Base-by-base conservation (phyloP, 1,140 invertebrate genomes). In the Listronotus oregonensis region DNA sequence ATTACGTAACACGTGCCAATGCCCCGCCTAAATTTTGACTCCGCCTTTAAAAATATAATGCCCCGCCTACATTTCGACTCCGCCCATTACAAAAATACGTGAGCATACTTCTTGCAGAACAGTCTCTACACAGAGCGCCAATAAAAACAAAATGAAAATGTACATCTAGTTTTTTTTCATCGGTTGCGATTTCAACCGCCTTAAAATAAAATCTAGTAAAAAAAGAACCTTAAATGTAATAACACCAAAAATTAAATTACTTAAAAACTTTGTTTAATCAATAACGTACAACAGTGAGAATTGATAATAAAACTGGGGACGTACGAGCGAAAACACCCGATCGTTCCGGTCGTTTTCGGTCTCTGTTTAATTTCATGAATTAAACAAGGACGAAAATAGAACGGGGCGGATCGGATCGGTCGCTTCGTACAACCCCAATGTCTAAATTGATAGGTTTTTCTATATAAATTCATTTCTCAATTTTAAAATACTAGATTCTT, bases 211-310 rank as follows among this genome's bases (percentile, higher is more conserved):
- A 55, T 56, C 46, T 63, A 49, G 54, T 63, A 67, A 59, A 55
- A 68, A 69, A 66, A 60, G 44, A 56, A 67, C 34, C 60, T 60
- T 68, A 64, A 71, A 71, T 46, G 58, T 61, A 67, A 68, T 64
- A 71, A 71, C 66, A 71, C 69, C 69, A 66, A 68, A 71, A 66
- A 56, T 56, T 42, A 59, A 62, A 68, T 60, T 57, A 60, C 37
- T 63, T 68, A 68, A 66, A 71, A 68, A 71, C 21, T 62, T 63
- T 51, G n/a, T 61, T 61, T 21, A 52, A 68, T 62, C 60, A 43
- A 61, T 61, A 66, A 66, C 55, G 52, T 71, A 68, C 59, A 71
- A 71, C 66, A 65, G 56, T 64, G 55, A 68, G 63, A 63, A 63
- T 63, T 39, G 59, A 55, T 55, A 63, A 64, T 60, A 37, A 37